A percentile compares a stretch with the other conserved stretches of the same genome.
Conservation (phyloP, 1,140 invertebrate genomes). For the Teleopsis dalmanni region DNA sequence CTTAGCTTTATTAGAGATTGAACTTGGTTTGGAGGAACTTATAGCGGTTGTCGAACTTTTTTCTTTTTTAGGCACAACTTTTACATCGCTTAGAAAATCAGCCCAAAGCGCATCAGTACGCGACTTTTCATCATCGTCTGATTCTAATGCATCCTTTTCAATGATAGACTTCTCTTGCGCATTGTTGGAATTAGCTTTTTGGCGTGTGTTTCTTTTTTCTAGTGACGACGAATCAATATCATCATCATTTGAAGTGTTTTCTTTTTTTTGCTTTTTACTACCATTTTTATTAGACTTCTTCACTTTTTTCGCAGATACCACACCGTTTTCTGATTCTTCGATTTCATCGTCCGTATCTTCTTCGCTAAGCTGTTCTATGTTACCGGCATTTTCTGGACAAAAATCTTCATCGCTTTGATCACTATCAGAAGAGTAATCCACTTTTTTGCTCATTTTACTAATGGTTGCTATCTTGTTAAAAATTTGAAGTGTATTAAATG, state of each 20-base stretch:
- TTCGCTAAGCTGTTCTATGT: constrained; percentile 40
- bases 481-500: too few species aligned
- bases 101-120: constrained; percentile 65
- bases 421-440: constrained; percentile 25
- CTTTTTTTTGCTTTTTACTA: constrained; percentile 9
- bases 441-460: constrained; percentile 25
- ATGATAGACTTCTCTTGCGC: constrained; percentile 6
- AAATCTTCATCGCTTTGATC: constrained; percentile 49
- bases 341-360: constrained; percentile 22
- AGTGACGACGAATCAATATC: constrained; percentile 11
- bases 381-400: constrained; percentile 43
- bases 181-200: constrained; percentile 7
- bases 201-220: constrained; percentile 12
- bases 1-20: not conserved
- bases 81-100: constrained; percentile 64
- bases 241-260: constrained; percentile 11
- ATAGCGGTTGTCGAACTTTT: not conserved
- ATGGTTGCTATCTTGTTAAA: too few species aligned
- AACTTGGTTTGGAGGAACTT: not conserved
- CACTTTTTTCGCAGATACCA: constrained; percentile 18
- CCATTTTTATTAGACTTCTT: constrained; percentile 20
- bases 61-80: constrained; percentile 27
- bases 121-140: constrained; percentile 57
- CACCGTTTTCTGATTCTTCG: constrained; percentile 10
- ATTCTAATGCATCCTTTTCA: constrained; percentile 28